Percentiles rank a stretch among this genome's conserved stretches.
Evolutionary conservation across 2,888 invertebrate species (phyloP).

Genomic region (Anaspis maculata): DNA sequence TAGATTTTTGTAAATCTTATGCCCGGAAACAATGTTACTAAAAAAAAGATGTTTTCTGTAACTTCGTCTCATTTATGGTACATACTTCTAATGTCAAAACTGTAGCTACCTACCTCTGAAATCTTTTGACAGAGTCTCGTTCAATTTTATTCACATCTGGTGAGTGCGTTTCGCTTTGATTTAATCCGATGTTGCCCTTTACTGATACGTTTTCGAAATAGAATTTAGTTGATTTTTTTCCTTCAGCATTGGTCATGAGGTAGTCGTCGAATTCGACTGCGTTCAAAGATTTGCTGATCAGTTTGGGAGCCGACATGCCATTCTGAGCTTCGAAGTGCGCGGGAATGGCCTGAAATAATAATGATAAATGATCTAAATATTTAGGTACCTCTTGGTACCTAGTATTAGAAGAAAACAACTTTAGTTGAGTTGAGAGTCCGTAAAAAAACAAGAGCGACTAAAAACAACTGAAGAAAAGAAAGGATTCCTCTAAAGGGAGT

Average conservation of each 20-base stretch:
- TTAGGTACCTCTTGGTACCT: no score
- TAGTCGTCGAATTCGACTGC: conserved; percentile 25
- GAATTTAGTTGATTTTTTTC: conserved; percentile 23
- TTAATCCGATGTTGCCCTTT: conserved; percentile 27
- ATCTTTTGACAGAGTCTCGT: conserved; percentile 28
- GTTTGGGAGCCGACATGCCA: conserved; percentile 29
- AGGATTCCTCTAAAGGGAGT: no score
- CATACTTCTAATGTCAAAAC: no score
- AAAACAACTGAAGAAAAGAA: no score
- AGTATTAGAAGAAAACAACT: conserved; percentile 8
- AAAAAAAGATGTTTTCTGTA: no score
- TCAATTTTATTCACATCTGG: conserved; percentile 30
- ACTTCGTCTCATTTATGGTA: no score
- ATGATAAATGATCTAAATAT: no score
- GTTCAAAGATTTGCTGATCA: conserved; percentile 30
- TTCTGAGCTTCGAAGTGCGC: conserved; percentile 25
- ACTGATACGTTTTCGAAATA: conserved; percentile 33
- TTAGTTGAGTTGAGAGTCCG: conserved; percentile 6
- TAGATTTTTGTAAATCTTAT: conserved; percentile 23
- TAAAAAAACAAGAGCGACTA: no score
- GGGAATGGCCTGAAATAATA: conserved; percentile 26
- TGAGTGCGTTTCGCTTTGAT: conserved; percentile 21
- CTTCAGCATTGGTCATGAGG: conserved; percentile 24
- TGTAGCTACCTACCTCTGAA: no score
- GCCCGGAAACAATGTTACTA: conserved; percentile 29